A percentile compares a stretch with the other conserved stretches of the same genome.
These are phyloP conservation scores for Alethe diademata DNA, from an alignment of 2,113 vertebrate species.

Conservation along the genomic window DNA sequence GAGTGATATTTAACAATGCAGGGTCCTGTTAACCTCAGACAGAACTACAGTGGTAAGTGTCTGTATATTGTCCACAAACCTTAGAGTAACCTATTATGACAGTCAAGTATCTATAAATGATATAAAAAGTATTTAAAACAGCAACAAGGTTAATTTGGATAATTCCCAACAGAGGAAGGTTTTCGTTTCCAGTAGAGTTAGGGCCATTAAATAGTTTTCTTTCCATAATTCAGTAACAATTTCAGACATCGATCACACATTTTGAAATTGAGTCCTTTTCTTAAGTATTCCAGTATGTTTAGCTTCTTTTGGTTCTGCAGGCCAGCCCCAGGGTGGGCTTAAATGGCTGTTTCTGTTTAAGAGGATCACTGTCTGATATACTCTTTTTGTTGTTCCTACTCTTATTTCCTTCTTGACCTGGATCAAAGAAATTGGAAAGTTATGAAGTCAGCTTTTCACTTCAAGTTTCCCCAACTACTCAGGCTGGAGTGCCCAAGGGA, in stretches of 20 bases:
- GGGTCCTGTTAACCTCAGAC: background rate
- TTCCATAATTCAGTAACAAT: background rate
- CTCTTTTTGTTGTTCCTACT: background rate
- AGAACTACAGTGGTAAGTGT: background rate
- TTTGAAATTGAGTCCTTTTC: background rate
- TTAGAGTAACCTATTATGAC: background rate
- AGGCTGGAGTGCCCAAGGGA: background rate
- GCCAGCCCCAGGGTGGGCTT: background rate
- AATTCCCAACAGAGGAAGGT: background rate
- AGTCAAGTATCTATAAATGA: background rate
- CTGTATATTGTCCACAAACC: background rate
- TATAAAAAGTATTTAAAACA: background rate
- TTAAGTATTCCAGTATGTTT: background rate
- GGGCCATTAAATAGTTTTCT: background rate
- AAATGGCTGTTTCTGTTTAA: background rate
- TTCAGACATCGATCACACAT: background rate
- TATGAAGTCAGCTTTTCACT: background rate
- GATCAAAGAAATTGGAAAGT: background rate
- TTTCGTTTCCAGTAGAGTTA: background rate
- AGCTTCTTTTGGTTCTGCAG: background rate
- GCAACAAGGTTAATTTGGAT: background rate
- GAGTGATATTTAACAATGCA: conserved; percentile 3
- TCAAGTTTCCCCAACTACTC: background rate
- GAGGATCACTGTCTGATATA: background rate
- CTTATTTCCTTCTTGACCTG: background rate